phyloP scores from a whole-genome alignment of 2,113 vertebrate genomes.

The Rattus norvegicus region GRCr8 NC_086036.1:3767501-3768000 shows the following conservation, averaged over 20 bases:
- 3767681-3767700: background rate
- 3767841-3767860: background rate
- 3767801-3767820: background rate
- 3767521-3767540: background rate
- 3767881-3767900: background rate
- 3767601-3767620: background rate
- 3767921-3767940: background rate
- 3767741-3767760: background rate
- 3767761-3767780: background rate
- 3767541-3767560: background rate
- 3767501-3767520: background rate
- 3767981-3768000: background rate
- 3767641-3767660: background rate
- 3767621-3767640: background rate
- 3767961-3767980: background rate
- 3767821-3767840: background rate
- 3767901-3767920: background rate
- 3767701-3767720: background rate
- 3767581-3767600: background rate
- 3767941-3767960: background rate
- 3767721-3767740: background rate
- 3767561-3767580: background rate
- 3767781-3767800: background rate
- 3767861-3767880: background rate
- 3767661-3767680: background rate